Evolutionary conservation across 64 coral and sea anemone species (phyloP), one percentile per base, ranked within the genome.

Genomic region (Porites lutea): DNA sequence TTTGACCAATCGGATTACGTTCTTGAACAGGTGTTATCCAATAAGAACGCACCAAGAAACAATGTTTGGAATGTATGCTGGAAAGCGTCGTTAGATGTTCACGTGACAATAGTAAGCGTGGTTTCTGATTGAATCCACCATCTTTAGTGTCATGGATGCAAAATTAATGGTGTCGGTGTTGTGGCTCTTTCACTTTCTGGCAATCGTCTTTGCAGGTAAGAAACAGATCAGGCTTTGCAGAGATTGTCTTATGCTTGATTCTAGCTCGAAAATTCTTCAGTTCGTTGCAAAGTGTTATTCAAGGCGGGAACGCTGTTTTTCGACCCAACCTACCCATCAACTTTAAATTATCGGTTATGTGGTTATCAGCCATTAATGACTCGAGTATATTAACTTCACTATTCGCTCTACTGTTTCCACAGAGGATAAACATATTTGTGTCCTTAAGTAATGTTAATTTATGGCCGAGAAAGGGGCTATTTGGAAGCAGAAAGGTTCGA

Each of bases 261-360:
- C 11, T 59, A 65, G 54, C 54, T 4, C 6, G 52, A 22, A 22
- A 65, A 16, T 48, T 6, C 16, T 63, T 44, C 43, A 65, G 60
- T 65, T 65, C 22, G 21, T 82, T 82, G 79, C 27, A 65, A 63
- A 43, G 2, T n/a, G 23, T 13, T 49, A 6, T 15, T 19, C 46
- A 3, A 50, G 14, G 73, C 46, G 43, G 14, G 48, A 54, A 57
- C 3, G 37, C 2, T 18, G 14, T 20, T 65, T 12, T 6, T 22
- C 14, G 46, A 19, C 50, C 61, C 62, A 61, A 69, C 81, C 81
- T 84, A 52, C 19, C 53, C 49, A 50, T 84, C 14, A 3, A 2
- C 79, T 11, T 43, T 63, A 82, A 82, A 82, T 82, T 82, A 82
- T 65, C 43, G 61, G 44, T 82, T 62, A 82, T 82, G 58, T 82